phyloP scores from a whole-genome alignment of 1,140 invertebrate genomes.

The Sarcophaga bullata region DNA sequence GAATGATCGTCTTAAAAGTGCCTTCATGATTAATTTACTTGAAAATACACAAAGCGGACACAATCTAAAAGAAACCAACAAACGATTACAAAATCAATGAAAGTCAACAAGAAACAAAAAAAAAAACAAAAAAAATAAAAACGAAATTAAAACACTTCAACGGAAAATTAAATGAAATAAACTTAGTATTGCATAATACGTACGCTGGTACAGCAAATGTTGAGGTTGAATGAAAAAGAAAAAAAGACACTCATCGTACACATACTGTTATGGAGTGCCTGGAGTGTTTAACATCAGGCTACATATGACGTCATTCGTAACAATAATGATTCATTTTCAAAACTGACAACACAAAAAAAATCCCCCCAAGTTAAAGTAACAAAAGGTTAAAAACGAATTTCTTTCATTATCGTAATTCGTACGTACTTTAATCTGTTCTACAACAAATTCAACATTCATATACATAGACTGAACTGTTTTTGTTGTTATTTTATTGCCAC shows the following conservation, averaged over 20 bases:
- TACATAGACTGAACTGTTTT: too few species aligned
- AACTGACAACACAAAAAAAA: background rate
- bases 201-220: background rate
- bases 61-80: background rate
- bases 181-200: background rate
- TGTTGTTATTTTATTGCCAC: too few species aligned
- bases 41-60: background rate
- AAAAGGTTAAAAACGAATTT: background rate
- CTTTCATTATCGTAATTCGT: background rate
- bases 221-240: background rate
- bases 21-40: conserved; percentile 1
- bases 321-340: background rate
- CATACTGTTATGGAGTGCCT: background rate
- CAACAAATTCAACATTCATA: too few species aligned
- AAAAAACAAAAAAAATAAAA: too few species aligned
- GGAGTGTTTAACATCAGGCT: background rate
- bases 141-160: background rate
- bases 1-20: background rate
- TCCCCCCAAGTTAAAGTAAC: background rate
- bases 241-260: background rate
- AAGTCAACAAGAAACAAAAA: background rate
- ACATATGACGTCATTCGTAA: background rate
- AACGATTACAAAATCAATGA: conserved; percentile 16
- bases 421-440: too few species aligned
- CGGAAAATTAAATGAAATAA: background rate